Base-by-base conservation (phyloP, 2,888 invertebrate genomes). In the Parthenolecanium corni region DNA sequence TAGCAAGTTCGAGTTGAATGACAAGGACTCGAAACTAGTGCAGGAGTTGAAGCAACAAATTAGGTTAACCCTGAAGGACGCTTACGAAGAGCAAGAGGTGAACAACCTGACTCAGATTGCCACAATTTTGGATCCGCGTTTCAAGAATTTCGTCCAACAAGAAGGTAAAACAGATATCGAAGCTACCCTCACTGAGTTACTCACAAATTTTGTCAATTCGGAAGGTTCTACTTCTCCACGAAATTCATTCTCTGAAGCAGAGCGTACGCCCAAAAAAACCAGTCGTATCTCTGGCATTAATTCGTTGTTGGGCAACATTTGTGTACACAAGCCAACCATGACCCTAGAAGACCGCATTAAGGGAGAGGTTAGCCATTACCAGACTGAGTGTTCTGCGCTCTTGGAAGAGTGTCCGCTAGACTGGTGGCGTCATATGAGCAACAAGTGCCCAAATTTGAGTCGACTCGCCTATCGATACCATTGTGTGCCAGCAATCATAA, bases 41-140 rank as follows among this genome's bases (percentile, higher is more conserved):
- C 69, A 68, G 42, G 66, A 70, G 9, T 72, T 77, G 42, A 77
- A 77, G 66, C 72, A 73, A 65, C 71, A 71, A 1, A 69, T 77
- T 3, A 72, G 74, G 0, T 70, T 73, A 23, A 73, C 73, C 71
- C 70, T 76, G 21, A 66, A 66, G 9, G 24, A 18, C 11, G 52
- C 52, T 38, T 73, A 70, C 61, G 77, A 76, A 51, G 70, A 71
- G 0, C 73, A 75, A 63, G 66, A 69, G 57, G 74, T 76, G 2
- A 73, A 72, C 25, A 68, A 74, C 18, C 67, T 76, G 21, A 69
- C 77, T 46, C 75, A 76, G 69, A 73, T 75, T 49, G 74, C 77
- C 3, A 76, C 77, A 4, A 74, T 74, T 18, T 68, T 77, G 16
- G 77, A 77, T 70, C 77, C 77, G 3, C 72, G 76, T 72, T 77